Percentiles rank a stretch among this genome's conserved stretches.
phyloP scores from a whole-genome alignment of 2,888 invertebrate species.

The Diaprepes abbreviatus region DNA sequence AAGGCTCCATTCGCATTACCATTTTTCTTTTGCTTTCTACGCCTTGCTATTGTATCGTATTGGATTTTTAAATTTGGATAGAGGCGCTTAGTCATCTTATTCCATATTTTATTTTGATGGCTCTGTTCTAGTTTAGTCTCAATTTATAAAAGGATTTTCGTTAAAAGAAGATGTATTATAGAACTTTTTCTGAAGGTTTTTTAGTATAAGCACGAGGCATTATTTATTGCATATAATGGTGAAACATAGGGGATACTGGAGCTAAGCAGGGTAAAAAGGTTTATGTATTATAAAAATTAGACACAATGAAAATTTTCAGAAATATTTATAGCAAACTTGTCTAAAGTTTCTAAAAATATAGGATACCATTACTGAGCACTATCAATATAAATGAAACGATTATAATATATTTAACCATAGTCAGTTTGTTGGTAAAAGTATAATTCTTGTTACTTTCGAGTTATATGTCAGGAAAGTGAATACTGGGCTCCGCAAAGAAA shows the following conservation, averaged over 20 bases:
- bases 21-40: constrained; percentile 4
- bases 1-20: not conserved
- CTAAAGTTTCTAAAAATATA: too few relatives aligned
- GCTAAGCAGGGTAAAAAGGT: too few relatives aligned
- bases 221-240: not conserved
- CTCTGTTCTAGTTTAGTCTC: constrained; percentile 9
- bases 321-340: too few relatives aligned
- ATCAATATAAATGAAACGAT: too few relatives aligned
- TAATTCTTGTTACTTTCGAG: too few relatives aligned
- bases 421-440: too few relatives aligned
- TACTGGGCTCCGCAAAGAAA: too few relatives aligned
- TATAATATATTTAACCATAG: too few relatives aligned
- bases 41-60: constrained; percentile 10
- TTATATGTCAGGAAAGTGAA: too few relatives aligned
- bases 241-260: not conserved
- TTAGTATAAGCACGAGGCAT: not conserved
- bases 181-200: not conserved
- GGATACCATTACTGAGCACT: too few relatives aligned
- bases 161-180: not conserved
- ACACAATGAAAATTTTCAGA: too few relatives aligned
- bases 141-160: constrained; percentile 4
- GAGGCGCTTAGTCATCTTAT: constrained; percentile 3
- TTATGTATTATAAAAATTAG: too few relatives aligned
- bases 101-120: constrained; percentile 10
- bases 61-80: constrained; percentile 7